A percentile compares a stretch with the other conserved stretches of the same genome.
These are phyloP conservation scores for Arrhopalites spinosus DNA, from an alignment of 2,888 invertebrate species.

Conservation along the genomic window DNA sequence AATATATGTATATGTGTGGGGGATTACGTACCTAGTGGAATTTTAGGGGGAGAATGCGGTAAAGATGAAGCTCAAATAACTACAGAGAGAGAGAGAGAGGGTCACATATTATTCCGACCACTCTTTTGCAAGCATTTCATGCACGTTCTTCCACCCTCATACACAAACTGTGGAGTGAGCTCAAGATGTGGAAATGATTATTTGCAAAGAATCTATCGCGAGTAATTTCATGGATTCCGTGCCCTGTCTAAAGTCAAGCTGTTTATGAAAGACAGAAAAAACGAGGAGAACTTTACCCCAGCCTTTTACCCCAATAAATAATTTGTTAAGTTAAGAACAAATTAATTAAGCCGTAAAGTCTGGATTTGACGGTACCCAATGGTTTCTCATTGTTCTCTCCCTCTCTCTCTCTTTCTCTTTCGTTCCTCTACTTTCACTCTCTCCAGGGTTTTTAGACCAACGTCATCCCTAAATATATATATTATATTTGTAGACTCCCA, in stretches of 20 bases:
- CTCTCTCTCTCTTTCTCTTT: slow-evolving; percentile 27
- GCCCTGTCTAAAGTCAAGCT: background rate
- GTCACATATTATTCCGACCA: background rate
- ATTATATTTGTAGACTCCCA: too few species aligned
- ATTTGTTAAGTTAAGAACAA: slow-evolving; percentile 47
- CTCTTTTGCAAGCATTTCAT: background rate
- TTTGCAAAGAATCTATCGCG: background rate
- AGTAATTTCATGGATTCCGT: slow-evolving; percentile 1
- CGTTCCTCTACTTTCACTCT: background rate
- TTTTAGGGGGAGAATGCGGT: too few species aligned
- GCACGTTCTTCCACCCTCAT: background rate
- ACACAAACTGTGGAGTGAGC: background rate
- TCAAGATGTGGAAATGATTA: slow-evolving; percentile 1
- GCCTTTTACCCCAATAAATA: slow-evolving; percentile 43
- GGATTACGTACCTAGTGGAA: too few species aligned
- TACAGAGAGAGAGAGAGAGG: too few species aligned
- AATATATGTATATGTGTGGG: too few species aligned
- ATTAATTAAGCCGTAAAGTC: slow-evolving; percentile 50
- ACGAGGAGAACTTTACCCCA: slow-evolving; percentile 35
- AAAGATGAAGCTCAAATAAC: too few species aligned
- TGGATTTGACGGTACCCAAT: slow-evolving; percentile 45
- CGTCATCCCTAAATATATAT: background rate
- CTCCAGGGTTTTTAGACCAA: background rate
- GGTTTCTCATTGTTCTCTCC: slow-evolving; percentile 24
- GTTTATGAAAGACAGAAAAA: slow-evolving; percentile 3